Conservation (phyloP, 2,797 vertebrate genomes). For the Melanotaenia boesemani region DNA sequence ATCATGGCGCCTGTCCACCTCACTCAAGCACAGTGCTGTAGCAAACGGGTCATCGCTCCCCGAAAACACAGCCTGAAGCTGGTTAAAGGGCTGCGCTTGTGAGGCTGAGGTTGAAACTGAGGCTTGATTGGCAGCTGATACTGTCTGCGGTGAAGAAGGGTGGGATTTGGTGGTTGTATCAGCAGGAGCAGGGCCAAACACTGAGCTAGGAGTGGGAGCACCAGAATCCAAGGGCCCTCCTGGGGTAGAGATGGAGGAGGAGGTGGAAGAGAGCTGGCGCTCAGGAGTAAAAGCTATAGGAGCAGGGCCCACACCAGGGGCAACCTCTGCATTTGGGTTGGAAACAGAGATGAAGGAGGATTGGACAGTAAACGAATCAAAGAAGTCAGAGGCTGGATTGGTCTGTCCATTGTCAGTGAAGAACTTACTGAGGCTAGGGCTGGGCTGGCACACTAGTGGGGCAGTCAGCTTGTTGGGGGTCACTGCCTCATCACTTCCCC, state of each 20-base stretch:
- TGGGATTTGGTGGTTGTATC: slow-evolving; percentile 64
- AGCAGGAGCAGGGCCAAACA: slow-evolving; percentile 60
- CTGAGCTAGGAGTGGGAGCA: slow-evolving; percentile 70
- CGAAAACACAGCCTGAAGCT: slow-evolving; percentile 93
- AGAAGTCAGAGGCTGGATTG: slow-evolving; percentile 93
- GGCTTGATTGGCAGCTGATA: slow-evolving; percentile 42
- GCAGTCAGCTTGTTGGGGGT: slow-evolving; percentile 83
- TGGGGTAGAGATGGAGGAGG: slow-evolving; percentile 71
- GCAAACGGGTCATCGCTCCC: slow-evolving; percentile 94
- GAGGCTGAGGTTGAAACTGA: slow-evolving; percentile 19
- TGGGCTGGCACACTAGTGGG: slow-evolving; percentile 91
- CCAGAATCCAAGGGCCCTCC: slow-evolving; percentile 67
- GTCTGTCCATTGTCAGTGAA: slow-evolving; percentile 87
- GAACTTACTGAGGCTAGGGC: slow-evolving; percentile 97
- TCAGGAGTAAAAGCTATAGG: slow-evolving; percentile 75
- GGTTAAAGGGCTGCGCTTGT: slow-evolving; percentile 83
- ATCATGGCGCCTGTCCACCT: slow-evolving; percentile 92
- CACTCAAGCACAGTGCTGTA: slow-evolving; percentile 94
- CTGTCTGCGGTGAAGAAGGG: slow-evolving; percentile 65
- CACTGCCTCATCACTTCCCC: slow-evolving; percentile 69
- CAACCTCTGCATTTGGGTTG: slow-evolving; percentile 90
- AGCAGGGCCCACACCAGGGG: slow-evolving; percentile 33
- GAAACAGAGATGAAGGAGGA: slow-evolving; percentile 95
- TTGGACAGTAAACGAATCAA: slow-evolving; percentile 94
- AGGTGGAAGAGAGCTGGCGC: slow-evolving; percentile 78